Evolutionary conservation across 2,797 vertebrate species (phyloP).

Genomic region (Helarctos malayanus): DNA sequence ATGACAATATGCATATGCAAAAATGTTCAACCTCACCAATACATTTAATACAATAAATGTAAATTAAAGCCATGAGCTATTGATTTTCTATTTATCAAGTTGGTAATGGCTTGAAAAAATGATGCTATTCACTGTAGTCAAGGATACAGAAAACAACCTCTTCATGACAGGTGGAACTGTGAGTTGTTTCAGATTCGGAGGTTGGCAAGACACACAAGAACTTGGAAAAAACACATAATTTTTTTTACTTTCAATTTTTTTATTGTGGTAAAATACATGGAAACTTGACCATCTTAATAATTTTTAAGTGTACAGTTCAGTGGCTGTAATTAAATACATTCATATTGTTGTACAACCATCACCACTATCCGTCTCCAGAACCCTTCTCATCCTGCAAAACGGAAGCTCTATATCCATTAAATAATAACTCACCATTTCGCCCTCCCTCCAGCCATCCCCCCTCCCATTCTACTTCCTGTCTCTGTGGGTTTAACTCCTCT

Average conservation of each 20-base stretch:
- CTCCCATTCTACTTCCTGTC: background rate
- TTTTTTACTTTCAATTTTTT: background rate
- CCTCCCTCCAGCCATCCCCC: no score
- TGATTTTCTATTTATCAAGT: slow-evolving; percentile 41
- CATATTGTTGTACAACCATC: background rate
- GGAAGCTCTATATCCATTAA: background rate
- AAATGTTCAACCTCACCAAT: slow-evolving; percentile 18
- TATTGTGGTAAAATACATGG: background rate
- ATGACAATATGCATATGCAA: background rate
- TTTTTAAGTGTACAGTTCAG: background rate
- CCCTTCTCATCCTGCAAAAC: background rate
- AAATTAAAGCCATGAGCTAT: slow-evolving; percentile 12
- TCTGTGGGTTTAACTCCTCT: background rate
- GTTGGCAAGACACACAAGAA: background rate
- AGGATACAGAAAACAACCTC: background rate
- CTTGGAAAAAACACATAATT: background rate
- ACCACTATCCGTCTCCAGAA: background rate
- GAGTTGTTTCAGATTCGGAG: background rate
- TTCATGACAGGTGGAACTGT: background rate
- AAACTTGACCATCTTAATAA: background rate
- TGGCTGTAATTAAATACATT: background rate
- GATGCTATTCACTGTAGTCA: background rate
- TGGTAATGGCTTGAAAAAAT: background rate
- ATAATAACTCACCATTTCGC: background rate
- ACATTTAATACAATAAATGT: slow-evolving; percentile 19